Evolutionary conservation across 92 coral and sea anemone genomes (phyloP).

Genomic region (Phenganax stokvisi): DNA sequence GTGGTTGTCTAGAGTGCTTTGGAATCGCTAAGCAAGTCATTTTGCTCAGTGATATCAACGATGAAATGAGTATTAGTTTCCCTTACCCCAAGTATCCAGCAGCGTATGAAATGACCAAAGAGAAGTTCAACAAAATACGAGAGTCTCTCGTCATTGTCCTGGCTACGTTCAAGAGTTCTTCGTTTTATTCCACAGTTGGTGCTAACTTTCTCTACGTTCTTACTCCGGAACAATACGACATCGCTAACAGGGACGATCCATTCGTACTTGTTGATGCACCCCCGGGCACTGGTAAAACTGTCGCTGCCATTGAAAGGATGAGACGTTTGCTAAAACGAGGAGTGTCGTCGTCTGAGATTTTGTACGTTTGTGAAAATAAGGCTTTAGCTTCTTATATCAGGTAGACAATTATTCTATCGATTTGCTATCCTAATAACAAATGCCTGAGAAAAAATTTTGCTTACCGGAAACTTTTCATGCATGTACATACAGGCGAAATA

Average conservation of each 20-base stretch:
- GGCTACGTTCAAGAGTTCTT: not conserved
- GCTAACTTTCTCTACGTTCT: constrained; percentile 2
- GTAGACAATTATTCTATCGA: not conserved
- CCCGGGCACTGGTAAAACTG: too few species aligned
- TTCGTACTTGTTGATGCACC: not conserved
- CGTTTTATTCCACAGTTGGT: not conserved
- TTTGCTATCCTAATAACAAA: too few species aligned
- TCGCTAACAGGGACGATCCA: not conserved
- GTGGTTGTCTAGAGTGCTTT: constrained; percentile 33
- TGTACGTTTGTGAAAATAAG: constrained; percentile 27
- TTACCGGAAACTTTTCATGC: too few species aligned
- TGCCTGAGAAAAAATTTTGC: too few species aligned
- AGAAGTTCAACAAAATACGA: not conserved
- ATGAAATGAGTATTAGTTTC: not conserved
- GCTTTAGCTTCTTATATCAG: constrained; percentile 3
- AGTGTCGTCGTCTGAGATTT: not conserved
- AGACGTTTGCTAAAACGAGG: not conserved
- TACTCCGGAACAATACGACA: constrained; percentile 32
- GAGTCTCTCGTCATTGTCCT: constrained; percentile 30
- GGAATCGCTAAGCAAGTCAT: constrained; percentile 1
- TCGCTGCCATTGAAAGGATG: too few species aligned
- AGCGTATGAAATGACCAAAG: not conserved
- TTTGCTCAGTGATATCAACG: too few species aligned
- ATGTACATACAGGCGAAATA: not conserved
- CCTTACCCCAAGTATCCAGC: not conserved